phyloP scores from a whole-genome alignment of 2,113 vertebrate genomes.

The Henicopernis longicauda region DNA sequence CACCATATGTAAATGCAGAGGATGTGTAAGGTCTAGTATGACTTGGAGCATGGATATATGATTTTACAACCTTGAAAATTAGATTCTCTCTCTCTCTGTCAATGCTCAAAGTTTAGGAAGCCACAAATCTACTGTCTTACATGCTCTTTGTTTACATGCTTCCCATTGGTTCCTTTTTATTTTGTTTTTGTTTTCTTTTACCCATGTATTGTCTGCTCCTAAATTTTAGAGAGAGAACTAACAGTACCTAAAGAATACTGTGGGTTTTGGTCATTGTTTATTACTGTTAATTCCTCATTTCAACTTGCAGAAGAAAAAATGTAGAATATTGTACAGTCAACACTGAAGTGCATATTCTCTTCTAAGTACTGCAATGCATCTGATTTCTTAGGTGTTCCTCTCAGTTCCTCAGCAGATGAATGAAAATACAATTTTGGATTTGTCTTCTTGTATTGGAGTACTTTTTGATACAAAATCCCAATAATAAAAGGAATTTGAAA shows the following conservation, averaged over 20 bases:
- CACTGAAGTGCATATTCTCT: not conserved
- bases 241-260: not conserved
- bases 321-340: not conserved
- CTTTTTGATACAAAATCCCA: not conserved
- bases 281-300: not conserved
- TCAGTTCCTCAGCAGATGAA: not conserved
- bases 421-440: not conserved
- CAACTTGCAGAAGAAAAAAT: not conserved
- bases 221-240: not conserved
- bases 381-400: not conserved
- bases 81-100: not conserved
- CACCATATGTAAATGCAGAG: not conserved
- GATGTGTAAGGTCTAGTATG: not conserved
- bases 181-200: not conserved
- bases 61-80: not conserved
- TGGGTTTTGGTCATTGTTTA: not conserved
- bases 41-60: not conserved
- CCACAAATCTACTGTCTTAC: not conserved
- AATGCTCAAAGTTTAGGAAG: not conserved
- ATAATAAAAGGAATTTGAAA: not conserved
- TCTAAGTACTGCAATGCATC: not conserved
- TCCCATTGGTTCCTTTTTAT: not conserved
- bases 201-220: not conserved
- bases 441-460: not conserved
- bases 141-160: not conserved